These are phyloP conservation scores for Calycopis cecrops DNA, from an alignment of 1,140 invertebrate species.

Conservation along the genomic window DNA sequence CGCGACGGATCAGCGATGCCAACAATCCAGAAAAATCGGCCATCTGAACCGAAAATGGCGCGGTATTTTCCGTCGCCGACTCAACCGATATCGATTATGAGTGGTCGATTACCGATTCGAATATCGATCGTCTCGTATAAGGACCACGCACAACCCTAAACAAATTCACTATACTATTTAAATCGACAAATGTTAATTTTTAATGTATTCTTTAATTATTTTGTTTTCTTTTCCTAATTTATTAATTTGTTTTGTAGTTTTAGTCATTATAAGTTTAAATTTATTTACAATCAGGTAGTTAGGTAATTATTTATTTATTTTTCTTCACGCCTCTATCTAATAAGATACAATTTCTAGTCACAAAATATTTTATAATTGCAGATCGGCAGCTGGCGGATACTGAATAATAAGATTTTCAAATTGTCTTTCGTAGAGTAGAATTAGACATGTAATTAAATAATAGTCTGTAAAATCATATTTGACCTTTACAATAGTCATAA, in stretches of 20 bases:
- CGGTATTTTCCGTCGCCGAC: conserved; percentile 71
- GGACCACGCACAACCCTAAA: conserved; percentile 18
- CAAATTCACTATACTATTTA: not conserved
- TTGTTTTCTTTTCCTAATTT: not conserved
- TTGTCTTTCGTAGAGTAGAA: no score
- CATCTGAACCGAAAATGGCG: conserved; percentile 70
- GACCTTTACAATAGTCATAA: no score
- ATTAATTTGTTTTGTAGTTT: not conserved
- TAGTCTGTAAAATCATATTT: no score
- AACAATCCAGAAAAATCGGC: conserved; percentile 71
- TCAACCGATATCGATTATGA: conserved; percentile 60
- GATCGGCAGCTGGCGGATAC: no score
- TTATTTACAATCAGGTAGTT: no score
- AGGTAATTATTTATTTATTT: no score
- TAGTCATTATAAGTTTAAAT: not conserved
- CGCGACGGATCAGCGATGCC: conserved; percentile 78
- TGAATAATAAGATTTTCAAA: no score
- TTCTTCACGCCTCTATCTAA: no score
- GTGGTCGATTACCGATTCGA: conserved; percentile 51
- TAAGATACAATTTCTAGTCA: no score
- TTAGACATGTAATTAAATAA: no score
- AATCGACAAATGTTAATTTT: not conserved
- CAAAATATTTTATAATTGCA: no score
- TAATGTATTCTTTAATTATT: not conserved
- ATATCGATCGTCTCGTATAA: conserved; percentile 63